Evolutionary conservation across 2,888 invertebrate species (phyloP), one percentile per base, ranked within the genome.

Genomic region (Acrobasis consociella): DNA sequence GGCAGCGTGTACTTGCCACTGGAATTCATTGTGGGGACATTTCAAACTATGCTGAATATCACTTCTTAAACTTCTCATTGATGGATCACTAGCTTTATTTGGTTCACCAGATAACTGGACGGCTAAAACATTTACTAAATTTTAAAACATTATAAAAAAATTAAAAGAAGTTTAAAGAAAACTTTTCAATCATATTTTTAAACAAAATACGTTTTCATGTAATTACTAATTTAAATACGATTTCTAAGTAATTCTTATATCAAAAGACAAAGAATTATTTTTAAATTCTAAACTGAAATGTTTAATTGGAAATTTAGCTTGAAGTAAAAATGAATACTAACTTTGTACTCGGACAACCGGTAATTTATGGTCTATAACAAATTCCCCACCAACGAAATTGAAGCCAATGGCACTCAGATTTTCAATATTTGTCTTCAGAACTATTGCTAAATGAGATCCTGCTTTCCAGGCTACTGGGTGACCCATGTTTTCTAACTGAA

Each of bases 391-490:
- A 79, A 96, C 94, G 83, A 96, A 95, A 73, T 95, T 94, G 68
- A 95, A 94, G 58, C 96, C 94, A 67, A 97, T 93, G 71, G 95
- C 93, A 66, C 96, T 95, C 56, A 97, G 93, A 74, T 95, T 94
- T 76, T 96, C 95, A 72, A 96, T 93, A 80, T 97, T 96, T 53
- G 96, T 96, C 82, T 95, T 96, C 63, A 97, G 76, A 66, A 97
- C 94, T 69, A 97, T 91, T 60, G 95, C 95, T 75, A 97, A 94
- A 79, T 95, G 94, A 68, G 96, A 95, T 60, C 95, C 94, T 60
- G 95, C 95, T 77, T 95, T 96, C 97, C 97, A 97, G 38, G 97
- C 96, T 63, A 96, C 91, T 58, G 96, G 94, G 78, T 95, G 94
- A 63, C 97, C 97, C 84, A 96, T 96, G 75, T 95, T 94, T 80